These are phyloP conservation scores for Thecophora atra DNA, from an alignment of 2,888 invertebrate species.

Conservation along the genomic window DNA sequence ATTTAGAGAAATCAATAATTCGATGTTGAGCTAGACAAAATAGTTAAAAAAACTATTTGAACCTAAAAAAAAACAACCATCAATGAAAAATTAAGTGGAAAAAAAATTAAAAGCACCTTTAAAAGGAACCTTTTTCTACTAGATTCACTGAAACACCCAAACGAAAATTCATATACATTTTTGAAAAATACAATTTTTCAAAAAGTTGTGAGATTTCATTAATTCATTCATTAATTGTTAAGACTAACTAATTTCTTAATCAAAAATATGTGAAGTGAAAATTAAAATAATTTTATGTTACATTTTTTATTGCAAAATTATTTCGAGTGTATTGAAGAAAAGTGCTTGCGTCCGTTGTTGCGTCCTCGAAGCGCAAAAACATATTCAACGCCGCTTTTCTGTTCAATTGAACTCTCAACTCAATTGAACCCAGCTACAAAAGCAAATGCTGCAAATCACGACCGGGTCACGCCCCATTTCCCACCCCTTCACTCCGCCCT, in stretches of 20 bases:
- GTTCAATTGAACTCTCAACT: constrained; percentile 14
- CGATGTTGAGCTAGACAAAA: too few relatives aligned
- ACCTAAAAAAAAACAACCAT: too few relatives aligned
- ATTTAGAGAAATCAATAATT: too few relatives aligned
- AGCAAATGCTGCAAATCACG: background rate
- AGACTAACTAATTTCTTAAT: background rate
- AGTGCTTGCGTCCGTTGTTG: background rate
- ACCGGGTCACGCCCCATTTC: background rate
- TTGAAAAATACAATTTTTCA: background rate
- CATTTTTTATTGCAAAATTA: background rate
- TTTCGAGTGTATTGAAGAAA: background rate
- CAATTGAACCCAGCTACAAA: constrained; percentile 7
- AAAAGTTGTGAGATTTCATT: too few relatives aligned
- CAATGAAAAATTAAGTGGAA: too few relatives aligned
- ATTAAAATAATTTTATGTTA: background rate
- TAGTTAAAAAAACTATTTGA: too few relatives aligned
- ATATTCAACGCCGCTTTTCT: background rate
- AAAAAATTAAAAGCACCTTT: too few relatives aligned
- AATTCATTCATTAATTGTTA: background rate
- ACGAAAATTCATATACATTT: background rate
- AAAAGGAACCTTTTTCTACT: too few relatives aligned
- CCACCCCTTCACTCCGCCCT: background rate
- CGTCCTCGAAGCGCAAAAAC: background rate
- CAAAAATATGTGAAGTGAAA: background rate
- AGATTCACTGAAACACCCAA: too few relatives aligned